Evolutionary conservation across 2,888 invertebrate species (phyloP), one percentile per base, ranked within the genome.

Genomic region (Synanthedon tipuliformis): DNA sequence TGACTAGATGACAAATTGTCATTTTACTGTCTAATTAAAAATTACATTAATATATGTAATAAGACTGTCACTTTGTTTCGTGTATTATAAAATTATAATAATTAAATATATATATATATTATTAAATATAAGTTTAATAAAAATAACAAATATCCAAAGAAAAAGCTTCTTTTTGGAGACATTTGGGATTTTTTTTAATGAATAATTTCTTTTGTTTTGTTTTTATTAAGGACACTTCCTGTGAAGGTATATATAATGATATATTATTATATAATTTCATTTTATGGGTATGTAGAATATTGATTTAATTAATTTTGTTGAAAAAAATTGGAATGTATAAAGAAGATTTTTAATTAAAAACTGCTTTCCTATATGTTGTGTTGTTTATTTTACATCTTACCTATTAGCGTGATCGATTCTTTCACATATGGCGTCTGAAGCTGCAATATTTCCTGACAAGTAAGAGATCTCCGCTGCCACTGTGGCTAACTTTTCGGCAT

Each of bases 401-500:
- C 86, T 85, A 73, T 68, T 72, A 18, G 82, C 84, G 65, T 88
- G 85, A 41, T 83, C 81, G 55, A 89, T 84, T 57, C 88, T 75
- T 61, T 89, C 89, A 61, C 89, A 89, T 53, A 89, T 84, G 10
- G 87, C 84, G 68, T 88, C 87, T 50, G 89, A 89, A 27, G 87
- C 88, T 49, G 75, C 81, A 58, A 81, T 78, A 56, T 89, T 89
- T 51, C 89, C 89, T 11, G 89, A 86, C 11, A 89, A 62, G 60
- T 79, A 89, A 50, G 89, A 88, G 63, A 89, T 81, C 68, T 89
- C 89, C 52, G 89, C 89, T 51, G 88, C 81, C 15, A 78, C 76
- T 56, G 87, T 88, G 52, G 89, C 89, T 56, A 89, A 58, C 65
- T 87, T 89, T 61, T 89, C 88, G 51, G 89, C 89, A 77, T 89